A percentile compares a stretch with the other conserved stretches of the same genome.
Conservation (phyloP, 2,797 vertebrate species). For the Phoxinus dragarum region DNA sequence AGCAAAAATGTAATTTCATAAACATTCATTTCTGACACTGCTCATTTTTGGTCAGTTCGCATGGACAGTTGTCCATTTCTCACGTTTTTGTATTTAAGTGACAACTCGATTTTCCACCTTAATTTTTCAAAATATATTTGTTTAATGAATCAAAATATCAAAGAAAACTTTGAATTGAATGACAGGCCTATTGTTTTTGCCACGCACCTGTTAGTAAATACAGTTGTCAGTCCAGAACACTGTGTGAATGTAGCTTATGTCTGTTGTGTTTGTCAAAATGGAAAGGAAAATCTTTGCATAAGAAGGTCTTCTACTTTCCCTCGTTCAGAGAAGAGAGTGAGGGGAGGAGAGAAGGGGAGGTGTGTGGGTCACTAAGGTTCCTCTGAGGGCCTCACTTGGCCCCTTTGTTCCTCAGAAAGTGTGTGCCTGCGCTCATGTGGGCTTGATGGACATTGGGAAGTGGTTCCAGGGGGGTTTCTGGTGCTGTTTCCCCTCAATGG, state of each 20-base stretch:
- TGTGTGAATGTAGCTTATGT: not conserved
- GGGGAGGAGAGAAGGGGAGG: not conserved
- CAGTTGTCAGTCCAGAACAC: not conserved
- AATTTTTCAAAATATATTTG: not conserved
- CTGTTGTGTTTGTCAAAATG: not conserved
- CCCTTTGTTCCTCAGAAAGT: slow-evolving; percentile 42
- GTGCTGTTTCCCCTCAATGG: slow-evolving; percentile 50
- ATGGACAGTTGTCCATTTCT: not conserved
- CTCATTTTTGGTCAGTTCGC: not conserved
- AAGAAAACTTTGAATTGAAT: not conserved
- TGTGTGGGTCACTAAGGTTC: slow-evolving; percentile 28
- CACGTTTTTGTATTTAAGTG: not conserved
- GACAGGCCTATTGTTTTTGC: not conserved
- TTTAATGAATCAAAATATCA: not conserved
- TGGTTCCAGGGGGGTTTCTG: slow-evolving; percentile 47
- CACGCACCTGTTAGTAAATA: not conserved
- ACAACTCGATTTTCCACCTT: not conserved
- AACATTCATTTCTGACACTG: not conserved
- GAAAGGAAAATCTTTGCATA: not conserved
- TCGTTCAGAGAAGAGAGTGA: not conserved
- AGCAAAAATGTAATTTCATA: not conserved
- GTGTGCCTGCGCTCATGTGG: slow-evolving; percentile 10
- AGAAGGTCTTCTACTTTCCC: not conserved
- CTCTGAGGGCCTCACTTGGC: slow-evolving; percentile 18
- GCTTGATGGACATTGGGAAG: slow-evolving; percentile 47